A percentile compares a stretch with the other conserved stretches of the same genome.
phyloP scores from a whole-genome alignment of 1,140 invertebrate species.

The Hypothenemus hampei region DNA sequence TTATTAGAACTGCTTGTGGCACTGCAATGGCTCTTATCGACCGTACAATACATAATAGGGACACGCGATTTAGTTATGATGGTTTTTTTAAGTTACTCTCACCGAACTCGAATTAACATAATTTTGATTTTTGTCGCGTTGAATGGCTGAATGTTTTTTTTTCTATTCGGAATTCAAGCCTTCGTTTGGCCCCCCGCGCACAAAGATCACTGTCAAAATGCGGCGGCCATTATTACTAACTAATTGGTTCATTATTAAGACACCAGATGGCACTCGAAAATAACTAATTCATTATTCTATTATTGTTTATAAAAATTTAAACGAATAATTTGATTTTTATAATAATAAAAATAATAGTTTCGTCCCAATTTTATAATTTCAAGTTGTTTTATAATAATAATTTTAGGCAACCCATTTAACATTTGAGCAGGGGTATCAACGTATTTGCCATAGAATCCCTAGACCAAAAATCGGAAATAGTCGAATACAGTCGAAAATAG shows the following conservation, averaged over 20 bases:
- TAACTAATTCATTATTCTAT: too few relatives aligned
- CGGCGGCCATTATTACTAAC: slow-evolving; percentile 44
- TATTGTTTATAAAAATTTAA: too few relatives aligned
- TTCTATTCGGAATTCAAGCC: slow-evolving; percentile 13
- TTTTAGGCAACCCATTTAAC: too few relatives aligned
- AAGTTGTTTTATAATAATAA: too few relatives aligned
- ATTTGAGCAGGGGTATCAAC: too few relatives aligned
- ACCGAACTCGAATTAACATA: slow-evolving; percentile 46
- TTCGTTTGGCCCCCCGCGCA: too few relatives aligned
- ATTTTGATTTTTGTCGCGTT: slow-evolving; percentile 35
- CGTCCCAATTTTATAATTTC: too few relatives aligned
- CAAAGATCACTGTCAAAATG: slow-evolving; percentile 41
- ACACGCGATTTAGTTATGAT: slow-evolving; percentile 43
- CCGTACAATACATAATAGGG: slow-evolving; percentile 46
- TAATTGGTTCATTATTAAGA: slow-evolving; percentile 29
- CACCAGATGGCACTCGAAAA: slow-evolving; percentile 39
- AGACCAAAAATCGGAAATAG: too few relatives aligned
- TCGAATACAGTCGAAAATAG: too few relatives aligned
- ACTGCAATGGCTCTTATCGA: slow-evolving; percentile 44
- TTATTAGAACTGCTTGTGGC: slow-evolving; percentile 41
- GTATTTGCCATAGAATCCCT: too few relatives aligned
- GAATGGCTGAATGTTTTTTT: slow-evolving; percentile 23
- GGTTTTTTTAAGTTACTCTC: slow-evolving; percentile 43
- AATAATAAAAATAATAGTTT: too few relatives aligned
- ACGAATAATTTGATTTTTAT: too few relatives aligned